phyloP scores from a whole-genome alignment of 2,797 vertebrate species.

The Mycteria americana region DNA sequence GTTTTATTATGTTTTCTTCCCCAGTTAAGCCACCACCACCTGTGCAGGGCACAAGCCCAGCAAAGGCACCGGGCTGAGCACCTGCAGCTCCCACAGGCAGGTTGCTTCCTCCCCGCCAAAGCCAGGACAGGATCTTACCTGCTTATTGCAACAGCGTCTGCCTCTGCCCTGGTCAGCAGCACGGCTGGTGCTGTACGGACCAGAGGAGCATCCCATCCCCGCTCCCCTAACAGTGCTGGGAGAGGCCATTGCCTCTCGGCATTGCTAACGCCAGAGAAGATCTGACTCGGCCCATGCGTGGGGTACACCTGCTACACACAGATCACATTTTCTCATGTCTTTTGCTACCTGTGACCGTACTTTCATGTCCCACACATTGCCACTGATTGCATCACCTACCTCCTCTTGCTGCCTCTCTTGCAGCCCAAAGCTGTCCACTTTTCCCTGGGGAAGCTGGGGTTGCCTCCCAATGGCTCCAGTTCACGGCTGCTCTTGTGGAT shows the following conservation, averaged over 20 bases:
- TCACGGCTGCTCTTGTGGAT: not conserved
- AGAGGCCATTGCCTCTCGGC: not conserved
- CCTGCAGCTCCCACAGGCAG: not conserved
- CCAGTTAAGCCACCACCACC: not conserved
- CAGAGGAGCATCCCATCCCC: not conserved
- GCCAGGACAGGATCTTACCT: not conserved
- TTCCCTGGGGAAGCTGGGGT: not conserved
- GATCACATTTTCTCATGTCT: not conserved
- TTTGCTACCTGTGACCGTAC: not conserved
- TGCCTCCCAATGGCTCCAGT: not conserved
- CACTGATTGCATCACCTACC: not conserved
- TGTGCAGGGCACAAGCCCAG: not conserved
- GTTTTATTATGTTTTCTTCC: not conserved
- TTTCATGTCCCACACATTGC: not conserved
- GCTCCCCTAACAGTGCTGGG: not conserved
- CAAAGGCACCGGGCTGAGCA: not conserved
- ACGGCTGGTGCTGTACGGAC: not conserved
- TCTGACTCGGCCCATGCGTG: fast-evolving
- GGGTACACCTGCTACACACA: not conserved
- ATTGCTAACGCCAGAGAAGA: not conserved
- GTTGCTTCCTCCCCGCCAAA: not conserved
- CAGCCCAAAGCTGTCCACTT: not conserved
- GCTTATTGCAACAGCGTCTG: not conserved
- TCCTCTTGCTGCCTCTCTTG: not conserved
- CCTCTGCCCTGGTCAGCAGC: not conserved